A percentile compares a stretch with the other conserved stretches of the same genome.
Evolutionary conservation across 2,888 invertebrate genomes (phyloP).

Genomic region (Hemaris fuciformis): DNA sequence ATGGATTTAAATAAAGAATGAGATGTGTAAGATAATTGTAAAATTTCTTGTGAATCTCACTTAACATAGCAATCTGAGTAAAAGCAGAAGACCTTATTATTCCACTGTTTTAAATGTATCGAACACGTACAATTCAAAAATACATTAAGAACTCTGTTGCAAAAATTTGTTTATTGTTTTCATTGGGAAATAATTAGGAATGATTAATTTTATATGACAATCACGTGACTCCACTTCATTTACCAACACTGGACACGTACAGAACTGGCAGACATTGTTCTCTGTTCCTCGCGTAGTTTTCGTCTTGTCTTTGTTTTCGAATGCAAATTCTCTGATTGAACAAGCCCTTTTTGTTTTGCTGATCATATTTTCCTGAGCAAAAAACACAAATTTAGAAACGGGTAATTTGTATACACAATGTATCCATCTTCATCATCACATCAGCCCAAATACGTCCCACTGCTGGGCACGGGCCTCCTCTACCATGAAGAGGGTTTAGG

Average conservation of each 20-base stretch:
- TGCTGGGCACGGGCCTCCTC: too few relatives aligned
- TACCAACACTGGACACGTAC: neutral
- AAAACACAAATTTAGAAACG: neutral
- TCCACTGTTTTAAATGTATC: too few relatives aligned
- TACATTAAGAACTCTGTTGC: slow-evolving; percentile 58
- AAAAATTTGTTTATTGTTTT: slow-evolving; percentile 43
- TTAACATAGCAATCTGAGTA: too few relatives aligned
- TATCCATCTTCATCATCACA: neutral
- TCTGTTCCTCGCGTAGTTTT: neutral
- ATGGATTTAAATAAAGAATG: too few relatives aligned
- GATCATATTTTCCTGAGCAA: neutral
- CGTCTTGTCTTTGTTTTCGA: neutral
- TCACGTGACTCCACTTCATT: slow-evolving; percentile 13
- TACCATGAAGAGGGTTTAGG: too few relatives aligned
- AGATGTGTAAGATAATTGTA: too few relatives aligned
- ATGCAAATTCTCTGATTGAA: neutral
- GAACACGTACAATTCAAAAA: slow-evolving; percentile 41
- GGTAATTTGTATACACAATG: neutral
- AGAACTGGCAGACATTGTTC: neutral
- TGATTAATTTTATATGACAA: neutral
- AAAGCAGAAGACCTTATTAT: too few relatives aligned
- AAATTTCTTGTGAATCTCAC: too few relatives aligned
- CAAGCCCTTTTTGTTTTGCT: neutral
- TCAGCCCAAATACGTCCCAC: too few relatives aligned
- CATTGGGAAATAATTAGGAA: slow-evolving; percentile 20